phyloP scores from a whole-genome alignment of 2,113 vertebrate genomes.

The Cyanoramphus novaezelandiae region DNA sequence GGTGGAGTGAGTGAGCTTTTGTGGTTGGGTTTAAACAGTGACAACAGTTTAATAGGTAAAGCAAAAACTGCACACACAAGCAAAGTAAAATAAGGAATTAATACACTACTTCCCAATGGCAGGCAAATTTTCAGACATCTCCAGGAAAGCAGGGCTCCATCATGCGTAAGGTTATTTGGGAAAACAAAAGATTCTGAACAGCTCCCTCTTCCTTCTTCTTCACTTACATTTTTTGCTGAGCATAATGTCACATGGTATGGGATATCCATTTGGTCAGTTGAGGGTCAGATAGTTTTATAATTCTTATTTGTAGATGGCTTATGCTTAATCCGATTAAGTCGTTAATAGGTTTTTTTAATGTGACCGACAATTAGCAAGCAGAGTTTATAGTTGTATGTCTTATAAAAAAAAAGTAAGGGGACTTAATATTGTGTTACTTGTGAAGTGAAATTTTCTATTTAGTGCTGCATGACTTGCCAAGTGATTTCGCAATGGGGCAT shows the following conservation, averaged over 20 bases:
- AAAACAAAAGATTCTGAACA: not conserved
- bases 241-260: not conserved
- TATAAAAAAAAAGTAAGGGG: not conserved
- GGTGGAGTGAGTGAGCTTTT: too few species aligned
- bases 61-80: not conserved
- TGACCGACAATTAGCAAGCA: not conserved
- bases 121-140: not conserved
- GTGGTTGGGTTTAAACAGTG: too few species aligned
- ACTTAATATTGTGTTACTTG: not conserved
- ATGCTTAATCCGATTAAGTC: not conserved
- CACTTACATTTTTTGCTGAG: not conserved
- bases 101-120: not conserved
- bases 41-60: not conserved
- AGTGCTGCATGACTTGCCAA: not conserved
- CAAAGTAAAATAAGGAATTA: not conserved
- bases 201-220: not conserved
- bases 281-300: not conserved
- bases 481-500: not conserved
- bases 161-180: too few species aligned
- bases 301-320: not conserved
- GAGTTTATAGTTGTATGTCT: not conserved
- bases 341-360: not conserved
- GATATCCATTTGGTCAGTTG: not conserved
- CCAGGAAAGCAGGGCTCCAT: fast-evolving
- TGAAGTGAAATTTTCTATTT: not conserved